Percentiles rank a stretch among this genome's conserved stretches.
These are phyloP conservation scores for pig (Sus scrofa) DNA, from an alignment of 2,113 vertebrate species.

Conservation along the genomic window T2T-Sscrofa CM000814.6:107576501-107577000, in stretches of 20 bases:
- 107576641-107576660: not conserved
- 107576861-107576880: not conserved
- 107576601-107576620: not conserved
- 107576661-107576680: not conserved
- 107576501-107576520: constrained; percentile 73
- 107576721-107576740: not conserved
- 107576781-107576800: not conserved
- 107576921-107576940: not conserved
- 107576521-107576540: constrained; percentile 69
- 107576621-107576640: not conserved
- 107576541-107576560: constrained; percentile 27
- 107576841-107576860: not conserved
- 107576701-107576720: not conserved
- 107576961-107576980: too few species aligned
- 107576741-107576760: not conserved
- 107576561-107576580: not conserved
- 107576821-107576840: not conserved
- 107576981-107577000: too few species aligned
- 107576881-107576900: not conserved
- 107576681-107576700: not conserved
- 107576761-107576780: not conserved
- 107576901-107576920: not conserved
- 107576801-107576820: not conserved
- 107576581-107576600: not conserved
- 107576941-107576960: not conserved